Base-by-base conservation (phyloP, 2,888 invertebrate species). In the Zeuzera pyrina region DNA sequence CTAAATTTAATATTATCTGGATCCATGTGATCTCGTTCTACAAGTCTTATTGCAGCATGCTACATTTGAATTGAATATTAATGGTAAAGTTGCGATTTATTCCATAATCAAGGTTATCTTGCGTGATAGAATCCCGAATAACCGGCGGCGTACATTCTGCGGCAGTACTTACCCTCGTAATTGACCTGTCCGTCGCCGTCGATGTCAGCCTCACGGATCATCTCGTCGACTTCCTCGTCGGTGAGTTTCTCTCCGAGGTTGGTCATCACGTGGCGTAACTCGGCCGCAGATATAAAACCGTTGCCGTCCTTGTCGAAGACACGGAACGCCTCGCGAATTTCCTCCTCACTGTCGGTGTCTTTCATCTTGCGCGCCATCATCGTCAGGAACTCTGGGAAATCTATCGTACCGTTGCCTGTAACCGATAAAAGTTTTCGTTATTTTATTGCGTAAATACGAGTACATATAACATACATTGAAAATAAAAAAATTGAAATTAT, bases 281-380 rank as follows among this genome's bases (percentile, higher is more conserved):
- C 98, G 49, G 97, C 97, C 57, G 97, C 97, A 49, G 95, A 95
- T 85, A 98, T 98, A 88, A 97, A 98, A 60, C 98, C 98, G 81
- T 98, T 98, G 76, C 97, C 97, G 86, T 98, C 98, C 87, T 98
- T 97, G 88, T 98, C 98, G 86, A 98, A 98, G 59, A 96, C 97
- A 86, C 97, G 91, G 92, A 98, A 95, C 56, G 98, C 98, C 85
- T 98, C 98, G 81, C 97, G 92, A 83, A 98, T 97, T 86, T 98
- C 98, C 84, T 98, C 97, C 89, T 97, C 97, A 78, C 96, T 94
- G 86, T 99, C 98, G 51, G 98, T 98, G 87, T 98, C 98, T 85
- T 98, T 98, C 97, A 98, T 98, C 90, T 98, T 99, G 71, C 98
- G 91, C 66, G 98, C 98, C 98, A 99, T 99, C 98, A 99, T 98